Evolutionary conservation across 2,888 invertebrate species (phyloP), one percentile per base, ranked within the genome.

Genomic region (Dilophus febrilis): DNA sequence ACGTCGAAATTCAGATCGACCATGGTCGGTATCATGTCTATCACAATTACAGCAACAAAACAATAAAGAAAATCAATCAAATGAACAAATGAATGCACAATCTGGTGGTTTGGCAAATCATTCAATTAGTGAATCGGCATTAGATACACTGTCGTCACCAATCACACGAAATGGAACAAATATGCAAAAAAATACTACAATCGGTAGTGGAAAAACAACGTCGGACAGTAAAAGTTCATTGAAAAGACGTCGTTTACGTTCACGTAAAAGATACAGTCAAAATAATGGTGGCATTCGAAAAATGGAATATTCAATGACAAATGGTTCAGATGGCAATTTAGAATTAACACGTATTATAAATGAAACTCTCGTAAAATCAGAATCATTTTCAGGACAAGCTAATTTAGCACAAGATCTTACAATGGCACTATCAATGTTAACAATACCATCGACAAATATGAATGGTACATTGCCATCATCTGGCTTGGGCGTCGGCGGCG

Each of bases 21-120:
- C 88, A 1, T 87, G 87, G 84, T 87, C 88, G 44, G 86, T 88
- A 6, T 85, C 88, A 7, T 87, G 85, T 50, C 68, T 87, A 29
- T 80, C 84, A 12, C 84, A 84, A 55, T 63, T 80, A 44, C 68
- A 70, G 50, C 67, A 70, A 41, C 62, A 65, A 6, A 61, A 62
- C 41, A 51, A 48, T 4, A 55, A 61, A 4, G 51, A 49, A 26
- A 38, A 33, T 22, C 38, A 37, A 19, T 46, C 50, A 11, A 53
- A 52, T 39, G 65, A 66, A 11, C 62, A 66, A 1, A 63, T 57
- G 13, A 63, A 66, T 39, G 64, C 65, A 45, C 22, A 22, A 22
- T n/a, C n/a, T n/a, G 64, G 65, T 53, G 65, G 69, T 2, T 61
- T 70, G 53, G 62, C 68, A 41, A 73, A 76, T 49, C 81, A 85